phyloP scores from a whole-genome alignment of 2,113 vertebrate species.

The Megaceryle torquata region DNA sequence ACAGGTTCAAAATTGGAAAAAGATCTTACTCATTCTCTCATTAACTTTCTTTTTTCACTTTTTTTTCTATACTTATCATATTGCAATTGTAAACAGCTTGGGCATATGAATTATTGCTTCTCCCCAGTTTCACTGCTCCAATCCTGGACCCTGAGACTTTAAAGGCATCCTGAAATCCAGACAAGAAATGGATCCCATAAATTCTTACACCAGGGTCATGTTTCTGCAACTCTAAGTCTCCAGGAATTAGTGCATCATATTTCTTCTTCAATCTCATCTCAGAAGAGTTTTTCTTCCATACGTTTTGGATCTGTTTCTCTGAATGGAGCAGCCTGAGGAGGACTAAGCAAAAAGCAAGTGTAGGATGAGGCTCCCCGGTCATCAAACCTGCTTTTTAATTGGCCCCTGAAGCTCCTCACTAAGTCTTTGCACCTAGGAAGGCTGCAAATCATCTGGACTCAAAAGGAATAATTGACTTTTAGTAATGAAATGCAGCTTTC shows the following conservation, averaged over 20 bases:
- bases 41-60: background rate
- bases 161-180: background rate
- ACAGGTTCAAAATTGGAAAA: background rate
- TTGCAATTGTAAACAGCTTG: background rate
- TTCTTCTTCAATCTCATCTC: background rate
- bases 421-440: no score
- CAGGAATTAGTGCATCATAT: background rate
- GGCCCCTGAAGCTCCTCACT: background rate
- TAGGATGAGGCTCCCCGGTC: background rate
- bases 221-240: background rate
- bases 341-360: background rate
- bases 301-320: background rate
- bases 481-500: background rate
- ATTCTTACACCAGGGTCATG: background rate
- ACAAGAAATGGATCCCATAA: background rate
- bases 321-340: background rate
- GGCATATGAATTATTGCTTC: background rate
- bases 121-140: background rate
- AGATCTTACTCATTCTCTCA: background rate
- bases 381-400: background rate
- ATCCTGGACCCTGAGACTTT: background rate
- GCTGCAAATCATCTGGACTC: fast-evolving
- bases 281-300: background rate
- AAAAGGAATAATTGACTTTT: background rate
- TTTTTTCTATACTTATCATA: background rate